Base-by-base conservation (phyloP, 2,797 vertebrate genomes). In the Trachurus trachurus region DNA sequence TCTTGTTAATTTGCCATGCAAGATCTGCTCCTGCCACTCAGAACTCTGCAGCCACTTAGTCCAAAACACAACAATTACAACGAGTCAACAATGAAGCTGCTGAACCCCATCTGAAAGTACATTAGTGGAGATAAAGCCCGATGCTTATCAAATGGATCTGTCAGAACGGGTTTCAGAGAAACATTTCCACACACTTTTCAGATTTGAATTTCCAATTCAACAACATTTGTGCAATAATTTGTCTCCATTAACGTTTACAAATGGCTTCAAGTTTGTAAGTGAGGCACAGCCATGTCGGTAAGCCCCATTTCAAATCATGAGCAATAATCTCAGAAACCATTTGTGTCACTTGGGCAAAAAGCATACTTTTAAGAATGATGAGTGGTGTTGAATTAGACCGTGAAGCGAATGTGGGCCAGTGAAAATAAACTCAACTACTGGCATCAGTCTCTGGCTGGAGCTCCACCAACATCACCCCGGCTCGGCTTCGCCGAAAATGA, bases 1-100 rank as follows among this genome's bases (percentile, higher is more conserved):
- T 91, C 88, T 84, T 85, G 91, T 88, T 90, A 85, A 92, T 92
- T 91, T 85, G 84, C 75, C 86, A 81, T 66, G 74, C 66, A 86
- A 82, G 84, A 92, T 87, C 78, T 81, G 74, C 81, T 82, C 50
- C 80, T 63, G 66, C 76, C 74, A 81, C 86, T 83, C 39, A 26
- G 72, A 86, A 78, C 80, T 69, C 74, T 1, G 73, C 45, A 80
- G 79, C 73, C 81, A 87, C 87, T 90, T 75, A 84, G 74, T 16
- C 71, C 16, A 22, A 77, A 81, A 85, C 81, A 61, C 68, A 86
- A 87, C 76, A 86, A 84, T 86, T 75, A 81, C 67, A 80, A 74
- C 1, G 1, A 87, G 72, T 69, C 71, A 59, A 87, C 76, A 88
- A 79, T 64, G 80, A 78, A 86, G 80, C 63, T 67, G 68, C 83